Percentiles rank a stretch among this genome's conserved stretches.
Evolutionary conservation across 2,113 vertebrate genomes (phyloP).

Genomic region (Peucedramus taeniatus): DNA sequence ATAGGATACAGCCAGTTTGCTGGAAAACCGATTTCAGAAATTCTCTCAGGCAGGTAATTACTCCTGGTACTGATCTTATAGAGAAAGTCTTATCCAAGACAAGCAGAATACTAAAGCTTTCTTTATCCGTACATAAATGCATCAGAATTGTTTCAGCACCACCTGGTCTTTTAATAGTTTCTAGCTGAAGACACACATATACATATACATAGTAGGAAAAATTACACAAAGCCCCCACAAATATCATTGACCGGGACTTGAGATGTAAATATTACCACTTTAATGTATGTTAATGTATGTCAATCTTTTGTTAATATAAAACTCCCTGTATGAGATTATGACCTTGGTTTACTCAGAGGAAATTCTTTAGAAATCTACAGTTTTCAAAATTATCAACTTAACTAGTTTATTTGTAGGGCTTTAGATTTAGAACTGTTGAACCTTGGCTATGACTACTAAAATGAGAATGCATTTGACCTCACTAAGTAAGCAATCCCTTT

Average conservation of each 20-base stretch:
- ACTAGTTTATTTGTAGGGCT: not conserved
- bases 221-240: not conserved
- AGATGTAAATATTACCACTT: not conserved
- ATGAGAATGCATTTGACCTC: not conserved
- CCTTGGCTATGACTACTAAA: not conserved
- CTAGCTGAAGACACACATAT: not conserved
- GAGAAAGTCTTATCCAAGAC: not conserved
- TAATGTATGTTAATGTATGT: no score
- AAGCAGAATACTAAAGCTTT: not conserved
- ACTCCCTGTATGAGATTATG: not conserved
- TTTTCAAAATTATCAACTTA: not conserved
- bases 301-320: not conserved
- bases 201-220: not conserved
- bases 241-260: not conserved
- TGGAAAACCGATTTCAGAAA: not conserved
- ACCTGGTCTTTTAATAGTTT: not conserved
- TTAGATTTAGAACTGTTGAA: not conserved
- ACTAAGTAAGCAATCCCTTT: not conserved
- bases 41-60: constrained; percentile 23
- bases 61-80: not conserved
- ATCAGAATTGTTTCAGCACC: not conserved
- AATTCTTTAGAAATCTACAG: not conserved
- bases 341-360: not conserved
- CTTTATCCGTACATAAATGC: fast-evolving
- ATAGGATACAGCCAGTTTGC: not conserved